Evolutionary conservation across 2,888 invertebrate genomes (phyloP).

Genomic region (Hirtodrosophila cameraria): DNA sequence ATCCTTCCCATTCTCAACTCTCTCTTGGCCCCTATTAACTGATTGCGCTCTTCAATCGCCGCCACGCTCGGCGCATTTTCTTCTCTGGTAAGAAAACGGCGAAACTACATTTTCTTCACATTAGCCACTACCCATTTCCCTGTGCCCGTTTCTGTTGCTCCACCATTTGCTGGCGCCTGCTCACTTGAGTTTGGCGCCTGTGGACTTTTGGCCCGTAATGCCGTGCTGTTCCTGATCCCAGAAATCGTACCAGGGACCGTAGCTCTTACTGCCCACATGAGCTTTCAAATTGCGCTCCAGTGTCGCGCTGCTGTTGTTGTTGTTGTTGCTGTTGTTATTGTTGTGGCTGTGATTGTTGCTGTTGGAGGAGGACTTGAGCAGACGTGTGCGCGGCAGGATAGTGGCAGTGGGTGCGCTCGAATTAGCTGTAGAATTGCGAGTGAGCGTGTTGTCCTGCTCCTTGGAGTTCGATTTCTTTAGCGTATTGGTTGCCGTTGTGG

Average conservation of each 20-base stretch:
- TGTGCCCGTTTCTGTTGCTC: not conserved
- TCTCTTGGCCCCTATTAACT: not conserved
- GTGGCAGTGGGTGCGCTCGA: slow-evolving; percentile 82
- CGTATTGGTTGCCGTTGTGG: slow-evolving; percentile 82
- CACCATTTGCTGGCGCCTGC: not conserved
- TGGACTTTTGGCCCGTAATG: slow-evolving; percentile 56
- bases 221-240: slow-evolving; percentile 86
- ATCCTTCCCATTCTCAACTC: not conserved
- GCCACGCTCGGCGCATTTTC: slow-evolving; percentile 71
- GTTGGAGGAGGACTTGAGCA: slow-evolving; percentile 77
- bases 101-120: slow-evolving; percentile 52
- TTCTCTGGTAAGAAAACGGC: slow-evolving; percentile 80
- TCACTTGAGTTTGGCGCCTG: slow-evolving; percentile 68
- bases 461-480: slow-evolving; percentile 74
- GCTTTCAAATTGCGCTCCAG: slow-evolving; percentile 68
- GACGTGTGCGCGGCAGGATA: slow-evolving; percentile 81
- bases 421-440: slow-evolving; percentile 85
- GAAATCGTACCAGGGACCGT: slow-evolving; percentile 95
- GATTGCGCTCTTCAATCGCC: slow-evolving; percentile 17
- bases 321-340: slow-evolving; percentile 63
- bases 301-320: slow-evolving; percentile 71
- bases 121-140: slow-evolving; percentile 1
- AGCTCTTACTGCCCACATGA: slow-evolving; percentile 86
- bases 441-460: slow-evolving; percentile 85
- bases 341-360: slow-evolving; percentile 28